A percentile compares a stretch with the other conserved stretches of the same genome.
Conservation (phyloP, 2,888 invertebrate genomes). For the Hipparchia sbordonii region DNA sequence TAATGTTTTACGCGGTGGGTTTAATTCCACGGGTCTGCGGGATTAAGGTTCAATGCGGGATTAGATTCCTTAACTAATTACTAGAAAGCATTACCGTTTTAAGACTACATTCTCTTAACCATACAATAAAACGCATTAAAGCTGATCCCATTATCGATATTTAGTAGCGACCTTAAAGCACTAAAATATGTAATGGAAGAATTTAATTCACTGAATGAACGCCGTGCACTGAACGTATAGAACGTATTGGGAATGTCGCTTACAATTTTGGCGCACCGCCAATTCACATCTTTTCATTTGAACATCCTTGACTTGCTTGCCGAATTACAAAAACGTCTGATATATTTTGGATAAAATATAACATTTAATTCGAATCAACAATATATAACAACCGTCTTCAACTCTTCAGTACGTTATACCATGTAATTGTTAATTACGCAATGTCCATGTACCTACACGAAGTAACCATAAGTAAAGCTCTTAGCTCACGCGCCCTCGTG, state of each 20-base stretch:
- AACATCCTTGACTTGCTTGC: constrained; percentile 24
- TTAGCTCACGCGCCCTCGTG: too few species aligned
- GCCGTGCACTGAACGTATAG: constrained; percentile 26
- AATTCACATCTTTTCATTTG: constrained; percentile 23
- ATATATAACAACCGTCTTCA: too few species aligned
- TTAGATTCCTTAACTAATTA: too few species aligned
- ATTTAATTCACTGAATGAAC: constrained; percentile 41
- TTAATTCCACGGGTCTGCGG: too few species aligned
- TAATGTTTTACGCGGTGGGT: background rate
- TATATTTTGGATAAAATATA: background rate
- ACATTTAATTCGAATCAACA: background rate
- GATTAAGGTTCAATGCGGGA: too few species aligned
- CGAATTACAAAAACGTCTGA: constrained; percentile 12
- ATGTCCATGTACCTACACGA: too few species aligned
- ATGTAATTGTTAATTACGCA: too few species aligned
- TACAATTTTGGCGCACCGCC: constrained; percentile 33
- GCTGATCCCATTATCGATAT: constrained; percentile 1
- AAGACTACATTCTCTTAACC: background rate
- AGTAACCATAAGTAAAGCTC: too few species aligned
- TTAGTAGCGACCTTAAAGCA: background rate
- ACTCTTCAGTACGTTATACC: too few species aligned
- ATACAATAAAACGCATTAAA: background rate
- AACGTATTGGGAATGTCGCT: constrained; percentile 36
- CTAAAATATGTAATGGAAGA: constrained; percentile 12
- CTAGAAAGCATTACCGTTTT: too few species aligned